Conservation (phyloP, 2,797 vertebrate genomes). For the Synanceia verrucosa region DNA sequence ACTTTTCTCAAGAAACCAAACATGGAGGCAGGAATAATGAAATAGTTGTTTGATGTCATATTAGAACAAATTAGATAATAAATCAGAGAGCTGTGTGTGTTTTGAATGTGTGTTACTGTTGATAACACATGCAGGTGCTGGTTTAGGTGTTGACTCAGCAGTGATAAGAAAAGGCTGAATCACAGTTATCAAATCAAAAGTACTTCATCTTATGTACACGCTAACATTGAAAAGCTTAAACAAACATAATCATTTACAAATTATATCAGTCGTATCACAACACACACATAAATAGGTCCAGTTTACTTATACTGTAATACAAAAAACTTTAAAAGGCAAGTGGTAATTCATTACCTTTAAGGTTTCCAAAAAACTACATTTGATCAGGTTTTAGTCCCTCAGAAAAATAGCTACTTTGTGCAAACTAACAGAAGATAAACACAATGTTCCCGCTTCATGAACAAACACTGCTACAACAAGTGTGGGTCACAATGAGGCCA, state of each 20-base stretch:
- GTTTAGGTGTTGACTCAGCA: slow-evolving; percentile 40
- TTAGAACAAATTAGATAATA: neutral
- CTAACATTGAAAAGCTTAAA: neutral
- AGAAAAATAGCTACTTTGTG: slow-evolving; percentile 1
- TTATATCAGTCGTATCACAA: slow-evolving; percentile 14
- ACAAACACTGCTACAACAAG: neutral
- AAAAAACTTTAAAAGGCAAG: slow-evolving; percentile 28
- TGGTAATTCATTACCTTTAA: slow-evolving; percentile 5
- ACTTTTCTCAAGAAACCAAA: slow-evolving; percentile 1
- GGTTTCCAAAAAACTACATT: slow-evolving; percentile 19
- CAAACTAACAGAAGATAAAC: slow-evolving; percentile 7
- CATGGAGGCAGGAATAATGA: neutral
- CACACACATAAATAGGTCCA: slow-evolving; percentile 35
- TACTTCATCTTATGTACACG: slow-evolving; percentile 21
- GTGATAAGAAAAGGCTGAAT: slow-evolving; percentile 36
- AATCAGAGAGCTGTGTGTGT: neutral
- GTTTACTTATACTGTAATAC: slow-evolving; percentile 12
- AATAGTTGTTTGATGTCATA: slow-evolving; percentile 4
- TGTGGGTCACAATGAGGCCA: neutral
- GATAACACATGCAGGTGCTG: slow-evolving; percentile 12
- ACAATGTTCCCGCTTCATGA: neutral
- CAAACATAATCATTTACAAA: slow-evolving; percentile 47
- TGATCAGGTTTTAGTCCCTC: slow-evolving; percentile 3
- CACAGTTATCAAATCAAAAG: slow-evolving; percentile 18
- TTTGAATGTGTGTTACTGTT: slow-evolving; percentile 5